phyloP scores from a whole-genome alignment of 1,140 invertebrate species.

The Drosophila mojavensis region DNA sequence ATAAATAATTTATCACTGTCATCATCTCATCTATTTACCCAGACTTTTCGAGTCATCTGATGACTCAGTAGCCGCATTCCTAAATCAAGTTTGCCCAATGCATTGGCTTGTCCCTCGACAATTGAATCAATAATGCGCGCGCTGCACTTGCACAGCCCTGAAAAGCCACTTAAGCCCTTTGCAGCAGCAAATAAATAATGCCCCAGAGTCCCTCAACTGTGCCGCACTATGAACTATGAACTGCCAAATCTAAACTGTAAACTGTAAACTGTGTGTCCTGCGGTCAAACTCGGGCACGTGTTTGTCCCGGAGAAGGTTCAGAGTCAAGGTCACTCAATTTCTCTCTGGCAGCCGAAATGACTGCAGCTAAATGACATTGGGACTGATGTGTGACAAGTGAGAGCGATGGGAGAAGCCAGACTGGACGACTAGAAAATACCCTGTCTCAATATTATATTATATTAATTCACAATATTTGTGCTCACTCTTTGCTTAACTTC shows the following conservation, averaged over 20 bases:
- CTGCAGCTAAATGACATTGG: conserved; percentile 39
- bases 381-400: not conserved
- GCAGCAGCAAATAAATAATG: conserved; percentile 39
- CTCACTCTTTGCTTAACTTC: too few relatives aligned
- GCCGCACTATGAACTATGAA: conserved; percentile 10
- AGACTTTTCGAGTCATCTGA: too few relatives aligned
- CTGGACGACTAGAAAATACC: not conserved
- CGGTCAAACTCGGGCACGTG: conserved; percentile 28
- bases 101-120: not conserved
- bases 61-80: not conserved
- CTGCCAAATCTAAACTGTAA: not conserved
- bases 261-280: not conserved
- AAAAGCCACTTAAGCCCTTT: conserved; percentile 38
- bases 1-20: too few relatives aligned
- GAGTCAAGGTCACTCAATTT: conserved; percentile 70
- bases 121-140: conserved; percentile 28
- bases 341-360: conserved; percentile 49
- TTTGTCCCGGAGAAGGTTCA: conserved; percentile 16
- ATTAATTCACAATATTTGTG: too few relatives aligned
- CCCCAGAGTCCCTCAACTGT: conserved; percentile 5
- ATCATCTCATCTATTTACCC: too few relatives aligned
- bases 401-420: not conserved
- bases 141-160: conserved; percentile 23
- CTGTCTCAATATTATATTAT: not conserved
- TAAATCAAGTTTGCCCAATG: conserved; percentile 4